phyloP scores from a whole-genome alignment of 2,888 invertebrate species.

The Xanthorhoe designata region DNA sequence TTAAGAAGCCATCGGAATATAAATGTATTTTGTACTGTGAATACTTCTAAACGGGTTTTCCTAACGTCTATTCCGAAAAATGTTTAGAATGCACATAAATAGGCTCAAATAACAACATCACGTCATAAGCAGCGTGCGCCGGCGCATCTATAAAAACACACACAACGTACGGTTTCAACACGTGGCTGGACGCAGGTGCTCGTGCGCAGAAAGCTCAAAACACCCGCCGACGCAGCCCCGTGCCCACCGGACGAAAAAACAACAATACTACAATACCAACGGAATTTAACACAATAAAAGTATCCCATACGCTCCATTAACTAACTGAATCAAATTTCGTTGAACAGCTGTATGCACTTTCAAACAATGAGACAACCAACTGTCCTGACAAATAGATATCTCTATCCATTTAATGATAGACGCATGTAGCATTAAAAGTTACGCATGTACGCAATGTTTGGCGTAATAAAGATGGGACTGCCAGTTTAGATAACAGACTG shows the following conservation, averaged over 20 bases:
- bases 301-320: constrained; percentile 74
- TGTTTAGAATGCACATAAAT: constrained; percentile 46
- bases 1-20: constrained; percentile 30
- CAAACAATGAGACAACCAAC: constrained; percentile 62
- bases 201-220: constrained; percentile 49
- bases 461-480: constrained; percentile 25
- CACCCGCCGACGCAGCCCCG: constrained; percentile 46
- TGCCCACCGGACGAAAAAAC: constrained; percentile 55
- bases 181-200: constrained; percentile 55
- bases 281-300: constrained; percentile 55
- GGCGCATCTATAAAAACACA: constrained; percentile 53
- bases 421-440: constrained; percentile 31
- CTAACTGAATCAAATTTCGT: constrained; percentile 75
- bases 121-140: constrained; percentile 45
- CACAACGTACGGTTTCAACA: constrained; percentile 49
- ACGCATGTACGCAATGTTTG: constrained; percentile 25
- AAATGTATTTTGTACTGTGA: constrained; percentile 29
- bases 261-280: constrained; percentile 51
- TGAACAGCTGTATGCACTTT: constrained; percentile 73
- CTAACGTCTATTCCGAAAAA: constrained; percentile 42
- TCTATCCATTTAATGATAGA: constrained; percentile 49
- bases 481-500: constrained; percentile 29
- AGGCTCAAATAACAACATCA: constrained; percentile 46
- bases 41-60: constrained; percentile 41
- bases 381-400: constrained; percentile 57